phyloP scores from a whole-genome alignment of 2,113 vertebrate genomes.

The Lasiurus borealis region DNA sequence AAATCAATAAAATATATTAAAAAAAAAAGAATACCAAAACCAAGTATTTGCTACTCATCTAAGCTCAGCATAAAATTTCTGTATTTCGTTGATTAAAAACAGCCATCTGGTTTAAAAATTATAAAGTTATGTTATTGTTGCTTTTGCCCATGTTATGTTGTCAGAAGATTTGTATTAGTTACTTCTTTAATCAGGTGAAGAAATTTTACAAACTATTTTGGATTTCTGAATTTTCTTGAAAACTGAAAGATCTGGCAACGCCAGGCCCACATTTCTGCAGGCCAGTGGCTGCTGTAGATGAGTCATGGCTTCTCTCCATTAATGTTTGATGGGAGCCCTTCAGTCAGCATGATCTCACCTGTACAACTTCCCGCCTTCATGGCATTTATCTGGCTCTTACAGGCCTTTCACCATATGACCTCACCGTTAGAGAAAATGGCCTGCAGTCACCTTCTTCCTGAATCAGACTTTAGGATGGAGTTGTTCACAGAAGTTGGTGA shows the following conservation, averaged over 20 bases:
- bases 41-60: not conserved
- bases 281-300: not conserved
- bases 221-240: constrained; percentile 57
- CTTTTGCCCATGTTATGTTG: not conserved
- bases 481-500: not conserved
- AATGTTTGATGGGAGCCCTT: not conserved
- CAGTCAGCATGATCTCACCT: not conserved
- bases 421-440: not conserved
- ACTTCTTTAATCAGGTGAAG: not conserved
- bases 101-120: not conserved
- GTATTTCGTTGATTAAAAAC: not conserved
- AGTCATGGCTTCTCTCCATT: not conserved
- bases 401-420: not conserved
- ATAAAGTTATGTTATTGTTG: not conserved
- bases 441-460: not conserved
- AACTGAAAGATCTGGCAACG: not conserved
- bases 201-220: not conserved
- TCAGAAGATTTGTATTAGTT: not conserved
- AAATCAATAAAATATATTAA: too few species aligned
- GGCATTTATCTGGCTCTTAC: not conserved
- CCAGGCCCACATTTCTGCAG: not conserved
- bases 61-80: not conserved
- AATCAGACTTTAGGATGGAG: not conserved
- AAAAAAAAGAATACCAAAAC: not conserved
- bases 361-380: not conserved